Evolutionary conservation across 1,140 invertebrate genomes (phyloP), one percentile per base, ranked within the genome.

Genomic region (Dinothrombium tinctorium): DNA sequence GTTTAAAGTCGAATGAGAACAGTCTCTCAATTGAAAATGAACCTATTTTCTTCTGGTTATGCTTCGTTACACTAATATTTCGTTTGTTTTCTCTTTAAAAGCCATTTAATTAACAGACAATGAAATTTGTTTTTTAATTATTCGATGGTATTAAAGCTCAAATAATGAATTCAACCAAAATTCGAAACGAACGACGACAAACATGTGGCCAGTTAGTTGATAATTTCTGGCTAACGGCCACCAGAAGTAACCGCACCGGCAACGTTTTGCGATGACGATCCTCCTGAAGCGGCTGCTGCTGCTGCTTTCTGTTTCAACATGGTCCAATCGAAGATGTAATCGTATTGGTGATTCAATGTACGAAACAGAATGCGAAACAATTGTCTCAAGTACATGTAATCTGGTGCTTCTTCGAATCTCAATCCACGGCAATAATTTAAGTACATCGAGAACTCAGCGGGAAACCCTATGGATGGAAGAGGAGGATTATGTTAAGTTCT

Each of bases 321-420:
- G 32, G 51, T 99, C 94, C 94, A 99, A 62, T 99, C 92, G 65
- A 96, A 99, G 47, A 82, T 87, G 65, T 96, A 98, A 63, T 98
- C 92, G 61, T 96, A 95, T 62, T 94, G 86, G 62, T 95, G 87
- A 63, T 95, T 96, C 51, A 96, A 71, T 46, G 90, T 96, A 54
- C 92, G 78, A 69, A 98, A 98, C 54, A 99, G 70, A 59, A 98
- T 98, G 53, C 90, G 77, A 68, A 92, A 94, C 43, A 96, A 63
- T 63, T 94, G 87, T 56, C 87, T 72, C 42, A 94, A 71, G 66
- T 94, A 94, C 83, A 92, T 92, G 61, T 96, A 96, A 59, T 96
- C 89, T 15, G 89, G 89, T 39, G 75, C 72, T 60, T 95, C 89
- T 57, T 94, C 87, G 62, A 95, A 95, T 47, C 81, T 71, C 48